Conservation (phyloP, 2,888 invertebrate genomes). For the Aphidius colemani region DNA sequence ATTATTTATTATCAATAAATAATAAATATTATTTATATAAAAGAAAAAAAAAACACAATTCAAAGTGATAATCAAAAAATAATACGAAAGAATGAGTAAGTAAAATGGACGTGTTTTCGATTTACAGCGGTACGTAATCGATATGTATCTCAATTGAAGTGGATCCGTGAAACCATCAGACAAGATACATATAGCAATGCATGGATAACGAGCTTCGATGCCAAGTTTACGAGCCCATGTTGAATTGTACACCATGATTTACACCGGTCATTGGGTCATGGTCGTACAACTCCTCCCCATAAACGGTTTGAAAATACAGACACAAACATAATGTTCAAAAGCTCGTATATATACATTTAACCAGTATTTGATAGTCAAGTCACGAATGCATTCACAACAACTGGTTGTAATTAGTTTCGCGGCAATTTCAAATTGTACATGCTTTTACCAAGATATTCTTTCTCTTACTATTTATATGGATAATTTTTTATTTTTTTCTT, state of each 20-base stretch:
- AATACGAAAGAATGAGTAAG: too few relatives aligned
- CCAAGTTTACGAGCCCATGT: constrained; percentile 40
- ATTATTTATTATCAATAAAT: too few relatives aligned
- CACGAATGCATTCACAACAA: constrained; percentile 30
- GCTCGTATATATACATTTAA: constrained; percentile 4
- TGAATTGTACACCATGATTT: constrained; percentile 39
- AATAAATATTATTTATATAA: too few relatives aligned
- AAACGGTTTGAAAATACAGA: constrained; percentile 18
- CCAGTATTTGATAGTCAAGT: constrained; percentile 27
- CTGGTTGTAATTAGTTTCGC: constrained; percentile 38
- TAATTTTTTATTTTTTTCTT: not conserved
- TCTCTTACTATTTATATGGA: constrained; percentile 1
- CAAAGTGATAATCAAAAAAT: too few relatives aligned
- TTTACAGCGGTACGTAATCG: constrained; percentile 16
- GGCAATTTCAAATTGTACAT: constrained; percentile 33
- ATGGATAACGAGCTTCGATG: constrained; percentile 35
- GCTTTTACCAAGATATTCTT: constrained; percentile 19
- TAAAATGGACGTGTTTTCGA: too few relatives aligned
- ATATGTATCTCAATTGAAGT: constrained; percentile 32
- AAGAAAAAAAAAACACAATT: too few relatives aligned
- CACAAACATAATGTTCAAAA: not conserved
- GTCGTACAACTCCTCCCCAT: constrained; percentile 32
- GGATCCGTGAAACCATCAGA: constrained; percentile 20
- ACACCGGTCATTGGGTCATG: constrained; percentile 43
- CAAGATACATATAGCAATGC: constrained; percentile 18